A percentile compares a stretch with the other conserved stretches of the same genome.
Conservation (phyloP, 2,113 vertebrate species). For the Tupaia tana region DNA sequence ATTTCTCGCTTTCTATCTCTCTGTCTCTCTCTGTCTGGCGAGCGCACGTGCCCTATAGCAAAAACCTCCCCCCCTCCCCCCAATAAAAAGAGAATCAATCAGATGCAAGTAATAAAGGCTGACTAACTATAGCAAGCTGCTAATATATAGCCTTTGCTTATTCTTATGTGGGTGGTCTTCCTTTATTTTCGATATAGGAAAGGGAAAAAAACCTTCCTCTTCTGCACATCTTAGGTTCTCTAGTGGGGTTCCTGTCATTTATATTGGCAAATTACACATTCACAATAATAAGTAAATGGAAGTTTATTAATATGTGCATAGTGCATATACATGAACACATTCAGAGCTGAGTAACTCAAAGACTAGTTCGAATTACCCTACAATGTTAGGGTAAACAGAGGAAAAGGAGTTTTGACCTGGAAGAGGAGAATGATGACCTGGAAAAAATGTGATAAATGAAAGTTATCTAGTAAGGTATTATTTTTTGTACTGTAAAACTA, state of each 20-base stretch:
- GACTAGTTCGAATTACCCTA: background rate
- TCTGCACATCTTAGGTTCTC: background rate
- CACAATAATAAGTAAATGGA: background rate
- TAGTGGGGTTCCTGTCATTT: background rate
- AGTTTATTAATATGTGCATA: background rate
- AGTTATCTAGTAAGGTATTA: background rate
- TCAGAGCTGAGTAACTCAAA: background rate
- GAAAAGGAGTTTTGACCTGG: background rate
- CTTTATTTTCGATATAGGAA: background rate
- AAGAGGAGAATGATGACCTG: background rate
- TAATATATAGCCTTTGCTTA: background rate
- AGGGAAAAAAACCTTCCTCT: background rate
- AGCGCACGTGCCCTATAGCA: no score
- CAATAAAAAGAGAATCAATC: background rate
- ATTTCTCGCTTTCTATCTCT: no score
- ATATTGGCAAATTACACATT: background rate
- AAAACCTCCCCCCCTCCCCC: no score
- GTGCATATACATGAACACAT: background rate
- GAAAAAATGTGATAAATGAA: background rate
- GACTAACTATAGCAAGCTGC: background rate
- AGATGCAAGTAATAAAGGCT: background rate
- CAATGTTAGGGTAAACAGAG: background rate
- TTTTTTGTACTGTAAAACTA: no score
- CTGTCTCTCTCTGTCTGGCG: no score
- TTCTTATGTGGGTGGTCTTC: background rate